Conservation (phyloP, 1,140 invertebrate species). For the Pinna nobilis region DNA sequence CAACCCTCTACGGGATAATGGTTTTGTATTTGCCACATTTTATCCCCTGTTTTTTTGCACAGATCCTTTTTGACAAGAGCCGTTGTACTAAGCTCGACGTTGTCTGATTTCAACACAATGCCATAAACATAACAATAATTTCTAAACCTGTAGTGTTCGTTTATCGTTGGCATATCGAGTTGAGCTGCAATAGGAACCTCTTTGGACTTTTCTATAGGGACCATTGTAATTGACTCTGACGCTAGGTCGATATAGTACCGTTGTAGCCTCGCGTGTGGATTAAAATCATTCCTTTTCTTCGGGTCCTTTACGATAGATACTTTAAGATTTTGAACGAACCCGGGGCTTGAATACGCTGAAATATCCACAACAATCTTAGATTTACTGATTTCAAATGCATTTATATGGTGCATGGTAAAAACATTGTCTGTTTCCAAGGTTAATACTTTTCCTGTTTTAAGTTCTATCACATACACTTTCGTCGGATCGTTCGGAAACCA, state of each 20-base stretch:
- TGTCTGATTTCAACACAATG: conserved; percentile 59
- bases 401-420: conserved; percentile 68
- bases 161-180: conserved; percentile 68
- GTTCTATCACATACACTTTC: conserved; percentile 56
- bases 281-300: conserved; percentile 50
- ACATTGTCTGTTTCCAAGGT: conserved; percentile 52
- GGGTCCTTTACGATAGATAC: conserved; percentile 51
- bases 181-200: conserved; percentile 42
- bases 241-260: conserved; percentile 58
- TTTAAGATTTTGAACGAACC: conserved; percentile 57
- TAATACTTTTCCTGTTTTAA: conserved; percentile 51
- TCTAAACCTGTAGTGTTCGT: conserved; percentile 58
- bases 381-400: conserved; percentile 60
- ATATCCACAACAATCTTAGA: conserved; percentile 59
- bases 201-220: conserved; percentile 27
- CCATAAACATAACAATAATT: conserved; percentile 68
- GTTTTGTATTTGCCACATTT: conserved; percentile 44
- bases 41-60: conserved; percentile 53
- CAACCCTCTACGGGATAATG: conserved; percentile 66
- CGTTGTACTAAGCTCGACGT: conserved; percentile 50
- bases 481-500: conserved; percentile 57
- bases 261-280: conserved; percentile 48
- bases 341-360: conserved; percentile 56
- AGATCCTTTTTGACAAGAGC: conserved; percentile 69
- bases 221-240: conserved; percentile 17